Evolutionary conservation across 2,113 vertebrate genomes (phyloP).

Genomic region (Psophia crepitans): DNA sequence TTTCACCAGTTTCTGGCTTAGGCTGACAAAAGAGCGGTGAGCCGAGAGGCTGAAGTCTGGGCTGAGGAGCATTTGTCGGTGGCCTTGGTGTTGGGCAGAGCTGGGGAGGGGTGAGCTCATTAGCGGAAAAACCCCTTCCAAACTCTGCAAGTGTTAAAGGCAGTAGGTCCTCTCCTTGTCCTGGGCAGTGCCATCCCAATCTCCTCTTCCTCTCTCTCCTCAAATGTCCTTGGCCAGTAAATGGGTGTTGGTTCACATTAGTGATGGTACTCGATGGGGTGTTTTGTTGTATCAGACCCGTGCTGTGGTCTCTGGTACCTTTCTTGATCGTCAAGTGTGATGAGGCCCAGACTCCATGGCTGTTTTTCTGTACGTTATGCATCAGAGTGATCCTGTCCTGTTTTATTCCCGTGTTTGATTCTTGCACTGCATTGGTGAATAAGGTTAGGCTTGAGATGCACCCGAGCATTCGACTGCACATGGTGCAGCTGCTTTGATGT

Average conservation of each 20-base stretch:
- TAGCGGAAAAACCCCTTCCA: background rate
- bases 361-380: background rate
- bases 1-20: background rate
- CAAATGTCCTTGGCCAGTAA: accelerated
- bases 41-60: background rate
- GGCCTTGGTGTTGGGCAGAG: background rate
- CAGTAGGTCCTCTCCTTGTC: background rate
- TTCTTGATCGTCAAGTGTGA: background rate
- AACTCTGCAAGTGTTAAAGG: background rate
- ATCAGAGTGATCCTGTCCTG: background rate
- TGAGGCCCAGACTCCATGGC: background rate
- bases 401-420: background rate
- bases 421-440: background rate
- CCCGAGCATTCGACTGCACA: accelerated
- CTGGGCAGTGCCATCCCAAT: accelerated
- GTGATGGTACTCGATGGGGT: accelerated
- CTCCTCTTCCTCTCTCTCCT: background rate
- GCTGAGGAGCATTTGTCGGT: background rate
- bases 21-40: background rate
- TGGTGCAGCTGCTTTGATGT: background rate
- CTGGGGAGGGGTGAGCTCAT: accelerated
- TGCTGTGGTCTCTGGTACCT: accelerated
- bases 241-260: background rate
- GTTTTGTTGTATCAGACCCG: accelerated
- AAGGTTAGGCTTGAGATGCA: background rate